Percentiles rank a stretch among this genome's conserved stretches.
phyloP scores from a whole-genome alignment of 2,113 vertebrate genomes.

The Seriola aureovittata region DNA sequence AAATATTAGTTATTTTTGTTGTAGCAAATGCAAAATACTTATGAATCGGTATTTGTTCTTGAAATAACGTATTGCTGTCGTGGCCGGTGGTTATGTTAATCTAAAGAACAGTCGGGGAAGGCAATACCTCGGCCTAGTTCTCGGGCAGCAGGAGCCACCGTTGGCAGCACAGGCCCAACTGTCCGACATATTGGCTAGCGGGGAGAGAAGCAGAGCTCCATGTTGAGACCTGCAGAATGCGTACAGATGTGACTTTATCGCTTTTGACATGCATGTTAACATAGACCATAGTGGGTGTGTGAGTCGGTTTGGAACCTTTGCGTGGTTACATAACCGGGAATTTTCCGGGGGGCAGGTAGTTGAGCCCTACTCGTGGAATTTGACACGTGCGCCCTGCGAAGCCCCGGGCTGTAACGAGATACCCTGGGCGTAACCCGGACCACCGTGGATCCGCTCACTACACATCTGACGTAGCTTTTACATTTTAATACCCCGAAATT shows the following conservation, averaged over 20 bases:
- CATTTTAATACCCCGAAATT: background rate
- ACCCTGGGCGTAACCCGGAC: conserved; percentile 52
- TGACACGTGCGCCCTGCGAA: conserved; percentile 62
- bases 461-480: background rate
- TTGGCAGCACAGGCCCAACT: conserved; percentile 53
- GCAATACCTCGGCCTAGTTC: conserved; percentile 34
- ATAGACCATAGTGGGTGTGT: fast-evolving
- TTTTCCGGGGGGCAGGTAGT: conserved; percentile 2
- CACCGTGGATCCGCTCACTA: background rate
- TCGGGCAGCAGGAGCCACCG: background rate
- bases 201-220: conserved; percentile 33
- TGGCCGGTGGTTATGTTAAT: fast-evolving
- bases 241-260: fast-evolving
- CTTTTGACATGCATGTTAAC: fast-evolving
- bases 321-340: conserved; percentile 30
- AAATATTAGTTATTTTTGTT: fast-evolving
- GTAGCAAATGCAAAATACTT: fast-evolving
- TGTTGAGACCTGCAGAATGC: conserved; percentile 9
- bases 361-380: conserved; percentile 21
- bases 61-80: fast-evolving
- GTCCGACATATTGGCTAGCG: conserved; percentile 68
- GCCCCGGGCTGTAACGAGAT: conserved; percentile 34
- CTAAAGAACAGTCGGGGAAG: fast-evolving
- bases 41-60: fast-evolving
- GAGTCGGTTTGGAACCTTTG: background rate